Evolutionary conservation across 1,140 invertebrate species (phyloP).

Genomic region (Drosophila prosaltans): DNA sequence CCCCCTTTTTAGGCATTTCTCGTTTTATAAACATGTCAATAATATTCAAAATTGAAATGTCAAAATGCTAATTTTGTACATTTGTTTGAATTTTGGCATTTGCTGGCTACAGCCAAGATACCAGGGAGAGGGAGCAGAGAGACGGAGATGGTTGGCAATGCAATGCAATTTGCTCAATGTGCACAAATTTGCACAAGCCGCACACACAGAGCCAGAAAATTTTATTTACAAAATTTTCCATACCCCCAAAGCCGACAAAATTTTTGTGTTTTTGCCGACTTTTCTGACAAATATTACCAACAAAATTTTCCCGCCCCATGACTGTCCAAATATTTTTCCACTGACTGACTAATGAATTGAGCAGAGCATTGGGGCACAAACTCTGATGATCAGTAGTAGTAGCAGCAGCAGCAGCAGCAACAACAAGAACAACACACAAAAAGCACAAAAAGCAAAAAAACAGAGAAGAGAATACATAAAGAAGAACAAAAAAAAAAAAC

Average conservation of each 20-base stretch:
- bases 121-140: not conserved
- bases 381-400: conserved; percentile 40
- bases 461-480: not conserved
- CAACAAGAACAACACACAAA: not conserved
- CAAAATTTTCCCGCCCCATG: conserved; percentile 55
- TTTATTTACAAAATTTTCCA: conserved; percentile 46
- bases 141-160: conserved; percentile 15
- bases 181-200: conserved; percentile 73
- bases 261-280: not conserved
- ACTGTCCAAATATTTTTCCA: conserved; percentile 53
- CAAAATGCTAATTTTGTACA: conserved; percentile 79
- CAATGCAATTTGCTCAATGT: conserved; percentile 72
- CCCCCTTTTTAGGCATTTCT: not conserved
- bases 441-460: not conserved
- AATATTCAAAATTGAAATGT: conserved; percentile 81
- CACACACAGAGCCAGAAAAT: conserved; percentile 32
- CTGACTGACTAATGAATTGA: conserved; percentile 57
- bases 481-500: not conserved
- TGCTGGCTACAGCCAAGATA: conserved; percentile 14
- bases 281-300: conserved; percentile 41
- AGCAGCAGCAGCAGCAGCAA: conserved; percentile 15
- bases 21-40: conserved; percentile 53
- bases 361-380: conserved; percentile 37
- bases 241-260: not conserved
- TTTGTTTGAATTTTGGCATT: conserved; percentile 63